Conservation (phyloP, 2,797 vertebrate species). For the Naso thynnoides region DNA sequence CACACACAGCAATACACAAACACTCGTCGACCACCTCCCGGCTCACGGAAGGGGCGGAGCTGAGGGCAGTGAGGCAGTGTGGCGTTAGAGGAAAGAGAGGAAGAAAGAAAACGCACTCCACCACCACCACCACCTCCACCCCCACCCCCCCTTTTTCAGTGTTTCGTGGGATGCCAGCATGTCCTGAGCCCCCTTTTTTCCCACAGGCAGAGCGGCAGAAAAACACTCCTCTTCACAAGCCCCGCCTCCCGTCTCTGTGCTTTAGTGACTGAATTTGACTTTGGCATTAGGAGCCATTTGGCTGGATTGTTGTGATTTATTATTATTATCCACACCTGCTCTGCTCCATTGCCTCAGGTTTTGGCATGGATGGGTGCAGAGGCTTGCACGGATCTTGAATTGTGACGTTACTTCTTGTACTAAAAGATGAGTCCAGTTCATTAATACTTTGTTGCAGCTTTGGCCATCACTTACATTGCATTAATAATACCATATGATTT, state of each 20-base stretch:
- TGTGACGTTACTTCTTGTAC: slow-evolving; percentile 7
- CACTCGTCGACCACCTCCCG: slow-evolving; percentile 59
- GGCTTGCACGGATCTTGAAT: too few species aligned
- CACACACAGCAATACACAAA: too few species aligned
- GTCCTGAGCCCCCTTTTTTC: slow-evolving; percentile 56
- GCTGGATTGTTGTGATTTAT: slow-evolving; percentile 37
- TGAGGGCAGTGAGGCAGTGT: slow-evolving; percentile 53
- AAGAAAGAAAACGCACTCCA: slow-evolving; percentile 45
- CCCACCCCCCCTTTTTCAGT: slow-evolving; percentile 48
- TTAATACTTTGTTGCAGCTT: background rate
- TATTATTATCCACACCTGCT: slow-evolving; percentile 48
- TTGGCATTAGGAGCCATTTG: slow-evolving; percentile 50
- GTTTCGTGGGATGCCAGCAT: slow-evolving; percentile 64
- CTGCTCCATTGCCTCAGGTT: slow-evolving; percentile 4
- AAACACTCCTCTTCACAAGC: slow-evolving; percentile 30
- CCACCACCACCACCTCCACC: slow-evolving; percentile 24
- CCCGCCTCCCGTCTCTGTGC: slow-evolving; percentile 14
- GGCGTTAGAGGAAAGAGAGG: slow-evolving; percentile 54
- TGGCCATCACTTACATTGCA: background rate
- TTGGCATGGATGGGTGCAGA: background rate
- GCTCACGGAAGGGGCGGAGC: slow-evolving; percentile 71
- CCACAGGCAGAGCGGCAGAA: slow-evolving; percentile 33
- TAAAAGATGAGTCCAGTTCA: slow-evolving; percentile 10
- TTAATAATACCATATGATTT: background rate
- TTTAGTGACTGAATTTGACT: slow-evolving; percentile 56